Conservation (phyloP, 2,797 vertebrate genomes). For the Trachops cirrhosus region DNA sequence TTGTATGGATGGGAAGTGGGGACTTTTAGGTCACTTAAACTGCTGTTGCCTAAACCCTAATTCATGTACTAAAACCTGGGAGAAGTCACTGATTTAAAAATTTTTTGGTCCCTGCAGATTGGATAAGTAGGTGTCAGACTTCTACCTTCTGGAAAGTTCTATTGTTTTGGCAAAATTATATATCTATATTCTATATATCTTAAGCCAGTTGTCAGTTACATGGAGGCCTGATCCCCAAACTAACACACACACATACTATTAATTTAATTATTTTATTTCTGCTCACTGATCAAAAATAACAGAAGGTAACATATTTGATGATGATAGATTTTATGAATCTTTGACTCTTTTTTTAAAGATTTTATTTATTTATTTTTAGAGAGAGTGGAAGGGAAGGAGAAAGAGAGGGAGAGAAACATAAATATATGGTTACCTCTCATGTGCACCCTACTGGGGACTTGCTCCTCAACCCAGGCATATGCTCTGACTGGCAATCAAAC, state of each 20-base stretch:
- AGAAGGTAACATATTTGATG: background rate
- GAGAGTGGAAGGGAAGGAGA: too few species aligned
- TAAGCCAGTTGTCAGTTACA: background rate
- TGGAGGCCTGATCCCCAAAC: background rate
- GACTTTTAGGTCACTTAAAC: background rate
- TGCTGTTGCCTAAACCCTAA: background rate
- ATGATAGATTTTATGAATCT: background rate
- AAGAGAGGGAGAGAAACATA: too few species aligned
- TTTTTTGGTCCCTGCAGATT: background rate
- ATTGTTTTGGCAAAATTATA: background rate
- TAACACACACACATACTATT: background rate
- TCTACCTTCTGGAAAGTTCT: background rate
- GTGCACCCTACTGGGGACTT: too few species aligned
- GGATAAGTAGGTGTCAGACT: background rate
- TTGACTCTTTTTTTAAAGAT: background rate
- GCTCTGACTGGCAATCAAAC: too few species aligned
- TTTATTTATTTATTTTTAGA: too few species aligned
- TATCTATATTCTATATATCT: background rate
- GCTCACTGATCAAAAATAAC: background rate
- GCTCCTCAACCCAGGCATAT: too few species aligned
- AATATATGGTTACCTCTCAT: too few species aligned
- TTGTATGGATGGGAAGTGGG: background rate
- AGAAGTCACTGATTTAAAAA: background rate
- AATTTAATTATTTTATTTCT: background rate
- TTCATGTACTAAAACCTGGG: background rate